A percentile compares a stretch with the other conserved stretches of the same genome.
These are phyloP conservation scores for Tipula helvola DNA, from an alignment of 2,888 invertebrate genomes.

Conservation along the genomic window DNA sequence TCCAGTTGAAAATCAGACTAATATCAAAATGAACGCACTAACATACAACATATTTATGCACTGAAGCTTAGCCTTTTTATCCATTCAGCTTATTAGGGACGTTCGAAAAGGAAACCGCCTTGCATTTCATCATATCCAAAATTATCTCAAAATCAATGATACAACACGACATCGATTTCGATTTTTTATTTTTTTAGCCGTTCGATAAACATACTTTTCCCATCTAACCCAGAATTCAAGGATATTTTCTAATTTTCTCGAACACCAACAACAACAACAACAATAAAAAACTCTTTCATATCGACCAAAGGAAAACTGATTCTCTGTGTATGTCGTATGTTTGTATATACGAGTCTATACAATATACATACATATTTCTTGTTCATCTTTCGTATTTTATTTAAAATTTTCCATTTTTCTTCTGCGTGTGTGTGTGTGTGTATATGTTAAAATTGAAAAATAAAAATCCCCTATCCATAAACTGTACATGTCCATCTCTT, in stretches of 20 bases:
- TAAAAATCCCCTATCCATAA: background rate
- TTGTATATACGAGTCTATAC: background rate
- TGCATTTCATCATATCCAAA: background rate
- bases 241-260: background rate
- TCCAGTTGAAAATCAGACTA: too few relatives aligned
- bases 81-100: background rate
- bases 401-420: background rate
- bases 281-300: background rate
- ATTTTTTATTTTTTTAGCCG: background rate
- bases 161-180: background rate
- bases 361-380: background rate
- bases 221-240: background rate
- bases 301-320: background rate
- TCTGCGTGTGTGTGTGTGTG: background rate
- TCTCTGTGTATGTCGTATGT: background rate
- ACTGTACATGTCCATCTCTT: background rate
- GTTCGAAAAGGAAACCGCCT: background rate
- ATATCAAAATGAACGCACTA: too few relatives aligned
- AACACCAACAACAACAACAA: background rate
- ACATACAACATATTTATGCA: too few relatives aligned
- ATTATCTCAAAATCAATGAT: background rate
- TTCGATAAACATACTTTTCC: background rate
- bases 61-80: background rate
- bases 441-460: background rate
- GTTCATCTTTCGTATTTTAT: background rate